Percentiles rank a stretch among this genome's conserved stretches.
Evolutionary conservation across 2,113 vertebrate species (phyloP).

Genomic region (Actenoides lindsayi): DNA sequence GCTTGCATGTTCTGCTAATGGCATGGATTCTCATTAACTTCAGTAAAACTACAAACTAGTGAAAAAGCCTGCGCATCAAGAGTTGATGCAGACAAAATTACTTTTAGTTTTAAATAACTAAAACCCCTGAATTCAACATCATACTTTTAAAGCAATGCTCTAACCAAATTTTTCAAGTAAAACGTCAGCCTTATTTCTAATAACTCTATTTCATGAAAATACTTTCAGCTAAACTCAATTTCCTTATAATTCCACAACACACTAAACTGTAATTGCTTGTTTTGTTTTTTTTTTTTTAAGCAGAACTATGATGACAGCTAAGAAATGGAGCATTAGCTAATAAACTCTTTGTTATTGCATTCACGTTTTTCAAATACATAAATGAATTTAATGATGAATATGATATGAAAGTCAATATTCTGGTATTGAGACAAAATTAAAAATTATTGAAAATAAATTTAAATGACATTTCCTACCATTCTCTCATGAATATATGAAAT

Average conservation of each 20-base stretch:
- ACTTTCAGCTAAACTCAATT: background rate
- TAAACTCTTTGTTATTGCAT: conserved; percentile 13
- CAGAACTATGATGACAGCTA: background rate
- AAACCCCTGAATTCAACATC: background rate
- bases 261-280: background rate
- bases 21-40: background rate
- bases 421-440: background rate
- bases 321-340: conserved; percentile 21
- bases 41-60: background rate
- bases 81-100: background rate
- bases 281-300: background rate
- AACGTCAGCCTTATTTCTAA: background rate
- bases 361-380: conserved; percentile 24
- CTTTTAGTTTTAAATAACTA: background rate
- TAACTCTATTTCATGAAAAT: background rate
- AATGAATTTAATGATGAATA: background rate
- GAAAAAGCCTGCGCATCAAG: background rate
- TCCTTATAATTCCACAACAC: background rate
- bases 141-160: background rate
- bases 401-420: background rate
- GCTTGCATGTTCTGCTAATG: background rate
- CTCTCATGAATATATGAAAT: background rate
- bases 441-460: background rate
- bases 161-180: background rate
- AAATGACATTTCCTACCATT: background rate